Percentiles rank a stretch among this genome's conserved stretches.
These are phyloP conservation scores for Enchytraeus crypticus DNA, from an alignment of 2,888 invertebrate genomes.

Conservation along the genomic window DNA sequence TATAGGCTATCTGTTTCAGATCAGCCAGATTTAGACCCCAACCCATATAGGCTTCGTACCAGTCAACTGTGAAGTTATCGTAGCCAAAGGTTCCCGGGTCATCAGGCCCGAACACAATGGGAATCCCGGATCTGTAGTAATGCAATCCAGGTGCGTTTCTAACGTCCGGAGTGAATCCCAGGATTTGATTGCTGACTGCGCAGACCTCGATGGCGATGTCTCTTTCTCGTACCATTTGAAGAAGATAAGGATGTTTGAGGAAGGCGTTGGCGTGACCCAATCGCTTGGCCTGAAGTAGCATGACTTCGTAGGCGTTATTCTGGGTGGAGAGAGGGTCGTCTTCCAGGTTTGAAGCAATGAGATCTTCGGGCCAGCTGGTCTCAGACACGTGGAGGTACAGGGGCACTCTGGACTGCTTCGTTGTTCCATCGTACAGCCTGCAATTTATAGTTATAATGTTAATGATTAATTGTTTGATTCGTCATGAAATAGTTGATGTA, in stretches of 20 bases:
- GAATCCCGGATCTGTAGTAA: conserved; percentile 24
- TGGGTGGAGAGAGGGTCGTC: conserved; percentile 24
- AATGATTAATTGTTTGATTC: too few relatives aligned
- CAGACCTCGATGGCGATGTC: conserved; percentile 26
- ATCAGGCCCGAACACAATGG: conserved; percentile 28
- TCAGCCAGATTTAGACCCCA: conserved; percentile 30
- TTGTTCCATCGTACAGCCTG: conserved; percentile 5
- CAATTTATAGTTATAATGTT: too few relatives aligned
- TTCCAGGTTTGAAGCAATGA: conserved; percentile 14
- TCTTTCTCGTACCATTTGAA: conserved; percentile 13
- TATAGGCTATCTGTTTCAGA: conserved; percentile 26
- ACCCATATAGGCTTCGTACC: conserved; percentile 29
- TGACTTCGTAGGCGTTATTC: conserved; percentile 29
- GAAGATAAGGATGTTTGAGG: conserved; percentile 27
- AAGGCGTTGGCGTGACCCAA: conserved; percentile 29
- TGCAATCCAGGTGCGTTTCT: conserved; percentile 27
- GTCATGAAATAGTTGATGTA: too few relatives aligned
- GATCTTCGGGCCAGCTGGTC: conserved; percentile 27
- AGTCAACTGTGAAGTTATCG: conserved; percentile 30
- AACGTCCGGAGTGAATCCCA: conserved; percentile 28
- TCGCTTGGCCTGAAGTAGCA: conserved; percentile 25
- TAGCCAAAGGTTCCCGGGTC: conserved; percentile 33
- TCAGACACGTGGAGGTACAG: conserved; percentile 26
- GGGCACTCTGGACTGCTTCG: conserved; percentile 12
- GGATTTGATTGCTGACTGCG: conserved; percentile 28